phyloP scores from a whole-genome alignment of 2,888 invertebrate genomes.

The Notodonta dromedarius region DNA sequence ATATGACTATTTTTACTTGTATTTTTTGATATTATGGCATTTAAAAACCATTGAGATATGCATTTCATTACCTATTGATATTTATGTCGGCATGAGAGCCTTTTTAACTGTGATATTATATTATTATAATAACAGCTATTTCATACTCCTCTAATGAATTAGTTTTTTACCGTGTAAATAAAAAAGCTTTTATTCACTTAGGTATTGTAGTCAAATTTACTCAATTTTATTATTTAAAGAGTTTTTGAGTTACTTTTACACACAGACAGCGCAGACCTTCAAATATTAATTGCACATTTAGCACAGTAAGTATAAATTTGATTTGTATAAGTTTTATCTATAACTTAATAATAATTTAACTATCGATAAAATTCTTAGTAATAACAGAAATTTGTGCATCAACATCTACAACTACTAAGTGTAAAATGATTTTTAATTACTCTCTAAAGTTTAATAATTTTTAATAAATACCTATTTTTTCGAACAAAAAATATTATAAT shows the following conservation, averaged over 20 bases:
- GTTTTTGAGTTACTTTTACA: slow-evolving; percentile 19
- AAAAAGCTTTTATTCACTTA: slow-evolving; percentile 8
- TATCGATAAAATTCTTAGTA: slow-evolving; percentile 48
- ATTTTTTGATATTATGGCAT: background rate
- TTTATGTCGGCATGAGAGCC: no score
- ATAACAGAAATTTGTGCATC: slow-evolving; percentile 74
- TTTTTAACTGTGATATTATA: no score
- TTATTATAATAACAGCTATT: background rate
- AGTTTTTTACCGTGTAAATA: no score
- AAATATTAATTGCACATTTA: slow-evolving; percentile 42
- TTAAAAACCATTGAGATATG: background rate
- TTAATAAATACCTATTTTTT: no score
- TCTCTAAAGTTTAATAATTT: slow-evolving; percentile 9
- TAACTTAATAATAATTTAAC: slow-evolving; percentile 36
- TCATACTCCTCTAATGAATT: background rate
- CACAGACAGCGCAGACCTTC: slow-evolving; percentile 30
- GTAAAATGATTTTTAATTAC: slow-evolving; percentile 43
- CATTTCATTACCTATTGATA: background rate
- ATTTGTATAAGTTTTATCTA: slow-evolving; percentile 48
- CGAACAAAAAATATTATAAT: no score
- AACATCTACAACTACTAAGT: slow-evolving; percentile 78
- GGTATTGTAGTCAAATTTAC: slow-evolving; percentile 9
- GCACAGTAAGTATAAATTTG: slow-evolving; percentile 44
- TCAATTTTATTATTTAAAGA: slow-evolving; percentile 26
- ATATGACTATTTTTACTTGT: background rate